These are phyloP conservation scores for Amblyjoppa proteus DNA, from an alignment of 2,888 invertebrate genomes.

Conservation along the genomic window DNA sequence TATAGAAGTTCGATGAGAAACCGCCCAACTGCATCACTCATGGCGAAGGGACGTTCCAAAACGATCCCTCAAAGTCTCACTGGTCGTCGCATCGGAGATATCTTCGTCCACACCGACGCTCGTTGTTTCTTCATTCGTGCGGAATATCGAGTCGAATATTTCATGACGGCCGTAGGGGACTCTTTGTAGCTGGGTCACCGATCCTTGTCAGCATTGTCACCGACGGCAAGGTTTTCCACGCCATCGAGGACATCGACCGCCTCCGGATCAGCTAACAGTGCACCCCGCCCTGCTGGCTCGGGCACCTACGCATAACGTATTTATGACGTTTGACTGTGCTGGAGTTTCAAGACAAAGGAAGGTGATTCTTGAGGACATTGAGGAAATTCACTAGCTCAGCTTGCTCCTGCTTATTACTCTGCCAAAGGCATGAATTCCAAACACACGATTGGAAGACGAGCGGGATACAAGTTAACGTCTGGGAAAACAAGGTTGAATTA, in stretches of 20 bases:
- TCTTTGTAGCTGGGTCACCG: neutral
- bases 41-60: neutral
- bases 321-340: slow-evolving; percentile 4
- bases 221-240: neutral
- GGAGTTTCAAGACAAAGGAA: neutral
- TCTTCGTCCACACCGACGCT: neutral
- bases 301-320: slow-evolving; percentile 6
- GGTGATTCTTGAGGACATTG: neutral
- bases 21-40: slow-evolving; percentile 2
- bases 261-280: neutral
- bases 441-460: neutral
- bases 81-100: slow-evolving; percentile 4
- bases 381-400: neutral
- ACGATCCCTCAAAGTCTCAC: slow-evolving; percentile 16
- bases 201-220: slow-evolving; percentile 34
- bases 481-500: neutral
- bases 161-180: neutral
- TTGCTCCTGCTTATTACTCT: neutral
- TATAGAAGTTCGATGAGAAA: slow-evolving; percentile 19
- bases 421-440: neutral
- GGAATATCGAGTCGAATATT: slow-evolving; percentile 41
- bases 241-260: neutral
- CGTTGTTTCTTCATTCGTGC: slow-evolving; percentile 21
- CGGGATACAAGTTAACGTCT: neutral
- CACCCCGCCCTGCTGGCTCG: too few species aligned